phyloP scores from a whole-genome alignment of 1,140 invertebrate species.

The Vanessa tameamea region DNA sequence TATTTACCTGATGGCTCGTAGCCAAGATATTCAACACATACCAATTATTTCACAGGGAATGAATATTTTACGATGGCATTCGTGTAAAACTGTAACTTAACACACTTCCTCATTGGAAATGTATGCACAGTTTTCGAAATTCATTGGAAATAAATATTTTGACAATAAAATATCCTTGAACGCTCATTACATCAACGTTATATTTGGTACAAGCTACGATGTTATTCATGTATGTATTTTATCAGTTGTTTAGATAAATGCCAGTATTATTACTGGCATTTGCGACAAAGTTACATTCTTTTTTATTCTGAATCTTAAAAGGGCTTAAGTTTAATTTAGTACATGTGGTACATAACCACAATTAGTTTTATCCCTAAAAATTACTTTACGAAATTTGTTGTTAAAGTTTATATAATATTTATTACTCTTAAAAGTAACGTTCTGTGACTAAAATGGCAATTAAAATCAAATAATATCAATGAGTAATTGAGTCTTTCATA shows the following conservation, averaged over 20 bases:
- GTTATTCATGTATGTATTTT: background rate
- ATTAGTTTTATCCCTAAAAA: too few relatives aligned
- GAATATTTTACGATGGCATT: background rate
- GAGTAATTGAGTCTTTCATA: background rate
- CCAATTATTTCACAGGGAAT: background rate
- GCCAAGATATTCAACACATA: background rate
- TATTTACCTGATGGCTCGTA: background rate
- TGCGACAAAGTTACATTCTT: background rate
- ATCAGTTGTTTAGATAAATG: background rate
- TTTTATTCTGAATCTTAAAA: background rate
- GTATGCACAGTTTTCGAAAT: background rate
- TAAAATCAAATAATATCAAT: background rate
- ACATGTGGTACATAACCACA: too few relatives aligned
- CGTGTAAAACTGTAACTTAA: background rate
- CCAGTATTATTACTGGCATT: too few relatives aligned
- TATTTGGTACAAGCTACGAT: background rate
- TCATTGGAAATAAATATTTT: background rate
- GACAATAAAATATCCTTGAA: background rate
- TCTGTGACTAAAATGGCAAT: slow-evolving; percentile 10
- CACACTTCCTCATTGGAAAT: too few relatives aligned
- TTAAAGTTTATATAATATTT: background rate
- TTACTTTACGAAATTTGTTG: background rate
- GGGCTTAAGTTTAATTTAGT: too few relatives aligned
- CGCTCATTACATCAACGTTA: background rate
- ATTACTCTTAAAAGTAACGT: slow-evolving; percentile 3